These are phyloP conservation scores for Exocentrus adspersus DNA, from an alignment of 2,888 invertebrate genomes.

Conservation along the genomic window DNA sequence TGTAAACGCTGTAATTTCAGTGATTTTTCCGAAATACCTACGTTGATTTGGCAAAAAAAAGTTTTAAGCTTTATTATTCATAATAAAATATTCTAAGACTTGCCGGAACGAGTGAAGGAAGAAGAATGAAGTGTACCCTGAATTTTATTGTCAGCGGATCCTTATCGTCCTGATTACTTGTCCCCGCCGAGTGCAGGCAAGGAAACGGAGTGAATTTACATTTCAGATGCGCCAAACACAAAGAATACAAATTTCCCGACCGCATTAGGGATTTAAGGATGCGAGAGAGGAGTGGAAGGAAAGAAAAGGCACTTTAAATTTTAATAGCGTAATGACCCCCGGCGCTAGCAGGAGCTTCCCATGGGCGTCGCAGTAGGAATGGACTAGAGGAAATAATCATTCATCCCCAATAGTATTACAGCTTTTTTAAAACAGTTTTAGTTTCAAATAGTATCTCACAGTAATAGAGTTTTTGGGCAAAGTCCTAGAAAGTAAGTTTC, in stretches of 20 bases:
- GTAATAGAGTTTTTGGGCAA: too few relatives aligned
- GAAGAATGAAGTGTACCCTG: slow-evolving; percentile 15
- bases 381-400: too few relatives aligned
- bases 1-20: neutral
- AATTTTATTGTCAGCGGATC: slow-evolving; percentile 34
- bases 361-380: too few relatives aligned
- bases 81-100: neutral
- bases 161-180: slow-evolving; percentile 40
- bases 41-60: neutral
- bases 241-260: slow-evolving; percentile 35
- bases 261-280: slow-evolving; percentile 19
- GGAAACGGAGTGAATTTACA: slow-evolving; percentile 40
- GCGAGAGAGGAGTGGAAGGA: neutral
- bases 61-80: neutral
- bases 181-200: slow-evolving; percentile 18
- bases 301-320: slow-evolving; percentile 18
- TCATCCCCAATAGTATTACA: too few relatives aligned
- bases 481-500: too few relatives aligned
- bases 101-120: neutral
- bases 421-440: too few relatives aligned
- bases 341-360: neutral
- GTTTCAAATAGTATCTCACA: too few relatives aligned
- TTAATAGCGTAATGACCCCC: slow-evolving; percentile 16
- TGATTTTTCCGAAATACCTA: too few relatives aligned
- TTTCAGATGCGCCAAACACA: slow-evolving; percentile 42